Evolutionary conservation across 2,113 vertebrate genomes (phyloP).

Genomic region (Motacilla alba): DNA sequence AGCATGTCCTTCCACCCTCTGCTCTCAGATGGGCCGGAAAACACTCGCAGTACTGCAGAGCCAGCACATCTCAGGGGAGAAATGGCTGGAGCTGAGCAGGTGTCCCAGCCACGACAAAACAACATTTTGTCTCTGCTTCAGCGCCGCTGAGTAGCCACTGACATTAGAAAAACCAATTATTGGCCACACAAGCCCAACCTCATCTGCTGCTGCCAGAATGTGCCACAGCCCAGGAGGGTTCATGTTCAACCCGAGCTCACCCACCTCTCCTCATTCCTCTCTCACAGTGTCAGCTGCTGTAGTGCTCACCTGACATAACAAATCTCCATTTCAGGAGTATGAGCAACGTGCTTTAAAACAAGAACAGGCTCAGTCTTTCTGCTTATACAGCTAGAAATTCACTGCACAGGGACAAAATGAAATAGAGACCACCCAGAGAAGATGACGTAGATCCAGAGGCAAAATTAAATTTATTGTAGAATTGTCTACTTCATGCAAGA

Average conservation of each 20-base stretch:
- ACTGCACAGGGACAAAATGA: neutral
- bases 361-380: neutral
- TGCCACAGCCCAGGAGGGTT: neutral
- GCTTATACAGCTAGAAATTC: neutral
- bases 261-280: neutral
- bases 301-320: neutral
- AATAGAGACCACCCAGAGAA: neutral
- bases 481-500: neutral
- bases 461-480: neutral
- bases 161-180: neutral
- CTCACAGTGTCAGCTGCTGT: neutral
- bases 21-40: neutral
- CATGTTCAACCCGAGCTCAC: neutral
- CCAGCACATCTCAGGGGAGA: conserved; percentile 11
- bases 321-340: neutral
- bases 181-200: neutral
- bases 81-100: neutral
- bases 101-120: neutral
- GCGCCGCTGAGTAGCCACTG: neutral
- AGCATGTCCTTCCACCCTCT: neutral
- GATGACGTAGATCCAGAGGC: neutral
- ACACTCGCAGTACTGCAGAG: neutral
- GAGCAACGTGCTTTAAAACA: neutral
- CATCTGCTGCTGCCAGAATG: neutral
- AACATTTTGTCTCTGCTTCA: neutral